Base-by-base conservation (phyloP, 2,797 vertebrate species). In the Nothura maculosa region DNA sequence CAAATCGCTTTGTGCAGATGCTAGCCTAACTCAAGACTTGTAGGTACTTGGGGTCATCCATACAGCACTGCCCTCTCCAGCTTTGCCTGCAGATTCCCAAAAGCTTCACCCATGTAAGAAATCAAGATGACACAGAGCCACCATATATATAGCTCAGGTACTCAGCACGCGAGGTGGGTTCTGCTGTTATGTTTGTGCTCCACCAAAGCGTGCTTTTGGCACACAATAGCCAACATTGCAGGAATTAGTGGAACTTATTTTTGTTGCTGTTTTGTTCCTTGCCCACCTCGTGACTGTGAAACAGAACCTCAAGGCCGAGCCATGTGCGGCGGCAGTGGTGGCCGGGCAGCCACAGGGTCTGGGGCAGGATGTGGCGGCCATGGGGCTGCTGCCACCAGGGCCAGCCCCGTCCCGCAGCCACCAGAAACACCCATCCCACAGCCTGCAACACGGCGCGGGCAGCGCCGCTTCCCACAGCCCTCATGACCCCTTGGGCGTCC, bases 131-230 rank as follows among this genome's bases (percentile, higher is more conserved):
- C 50, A 3, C 5, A 17, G 3, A 4, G 25, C 16, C 28, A 27
- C 38, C 21, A 1, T 3, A 6, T 15, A 27, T 13, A 27, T 1
- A 9, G 24, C 2, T n/a, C 21, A 9, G 38, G 36, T 34, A 61
- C 25, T 50, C 34, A 22, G 36, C 55, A 36, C 0, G 0, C 1
- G 32, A 13, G 6, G 7, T 3, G 54, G 27, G 25, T 9, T 70
- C 32, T 45, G 25, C 43, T 28, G 34, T n/a, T n/a, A 72, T 63
- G 55, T 9, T 72, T 43, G 63, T 63, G 8, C 28, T 22, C 43
- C 55, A 9, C 13, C 13, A 18, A 21, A 43, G 47, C 0, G 6
- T 15, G 1, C 9, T 69, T n/a, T 40, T 16, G 28, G 7, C 19
- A n/a, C 62, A 16, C 62, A 11, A 21, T n/a, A 45, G n/a, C 62